Base-by-base conservation (phyloP, 2,113 vertebrate genomes). In the Sporophila hypoxantha region DNA sequence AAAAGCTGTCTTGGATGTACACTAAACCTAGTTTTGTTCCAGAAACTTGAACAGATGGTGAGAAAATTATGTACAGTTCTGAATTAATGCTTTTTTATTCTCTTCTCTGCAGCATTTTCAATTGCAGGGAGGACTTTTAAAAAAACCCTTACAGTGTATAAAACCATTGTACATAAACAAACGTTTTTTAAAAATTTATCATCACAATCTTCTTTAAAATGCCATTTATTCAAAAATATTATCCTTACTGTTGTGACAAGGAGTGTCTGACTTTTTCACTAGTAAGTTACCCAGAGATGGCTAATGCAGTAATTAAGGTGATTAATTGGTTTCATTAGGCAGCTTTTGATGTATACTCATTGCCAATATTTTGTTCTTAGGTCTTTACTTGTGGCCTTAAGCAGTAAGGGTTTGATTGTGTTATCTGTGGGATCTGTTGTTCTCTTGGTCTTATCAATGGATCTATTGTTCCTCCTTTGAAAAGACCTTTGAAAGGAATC, bases 41-140 rank as follows among this genome's bases (percentile, higher is more conserved):
- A 85, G 71, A 70, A 86, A 64, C 52, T 88, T 59, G 64, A 86
- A 66, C 85, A 94, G 92, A 92, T 91, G 87, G 85, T 77, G 68
- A 92, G 69, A 56, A 93, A 91, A 83, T 61, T 85, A 85, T 84
- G 74, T 90, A 61, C 74, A 71, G 27, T 80, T 86, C 57, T 90
- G 81, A 91, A 84, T 82, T 82, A 59, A 80, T 67, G 64, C 17
- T 53, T 81, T 69, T 74, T 82, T 78, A 37, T 69, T 89, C 22
- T 82, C 17, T 81, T 82, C 46, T 53, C 27, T 91, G 52, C 67
- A 89, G 37, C 41, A 14, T 82, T 78, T 92, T 85, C 61, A 70
- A 23, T 77, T 71, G 62, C 29, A 87, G 37, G 46, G 57, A 88
- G 18, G 18, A 27, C 8, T 52, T 52, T 49, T 71, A 5, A 36